Evolutionary conservation across 2,797 vertebrate genomes (phyloP).

Genomic region (Cryptoprocta ferox): DNA sequence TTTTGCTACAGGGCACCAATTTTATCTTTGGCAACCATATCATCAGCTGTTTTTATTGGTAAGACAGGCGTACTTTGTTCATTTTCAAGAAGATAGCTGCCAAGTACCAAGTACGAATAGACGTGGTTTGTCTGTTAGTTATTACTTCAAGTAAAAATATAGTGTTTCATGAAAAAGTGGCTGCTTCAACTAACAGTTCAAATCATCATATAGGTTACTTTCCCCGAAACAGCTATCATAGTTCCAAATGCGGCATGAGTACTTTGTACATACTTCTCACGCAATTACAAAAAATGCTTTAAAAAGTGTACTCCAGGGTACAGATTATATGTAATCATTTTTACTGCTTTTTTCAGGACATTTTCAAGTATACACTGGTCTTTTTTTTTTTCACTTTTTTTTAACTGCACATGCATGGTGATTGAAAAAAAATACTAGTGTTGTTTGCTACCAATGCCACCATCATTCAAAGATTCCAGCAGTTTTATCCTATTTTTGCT

Average conservation of each 20-base stretch:
- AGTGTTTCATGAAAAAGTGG: background rate
- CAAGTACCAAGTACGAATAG: background rate
- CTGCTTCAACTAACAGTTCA: background rate
- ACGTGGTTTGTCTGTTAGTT: background rate
- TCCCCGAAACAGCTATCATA: background rate
- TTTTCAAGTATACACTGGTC: background rate
- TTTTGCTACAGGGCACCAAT: background rate
- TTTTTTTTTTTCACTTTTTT: background rate
- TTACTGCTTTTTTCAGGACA: background rate
- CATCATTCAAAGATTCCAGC: background rate
- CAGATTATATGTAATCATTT: background rate
- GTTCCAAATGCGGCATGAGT: background rate
- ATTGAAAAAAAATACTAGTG: background rate
- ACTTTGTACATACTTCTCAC: background rate
- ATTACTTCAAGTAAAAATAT: background rate
- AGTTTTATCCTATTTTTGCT: background rate
- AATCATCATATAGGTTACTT: background rate
- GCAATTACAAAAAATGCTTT: background rate
- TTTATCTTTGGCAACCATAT: background rate
- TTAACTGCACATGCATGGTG: background rate
- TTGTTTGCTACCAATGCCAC: background rate
- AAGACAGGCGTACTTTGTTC: background rate
- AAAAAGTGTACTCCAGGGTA: too few relatives aligned
- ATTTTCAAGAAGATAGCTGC: background rate
- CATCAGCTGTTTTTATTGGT: background rate